Percentiles rank a stretch among this genome's conserved stretches.
Evolutionary conservation across 2,113 vertebrate genomes (phyloP).

Genomic region (Laterallus jamaicensis): DNA sequence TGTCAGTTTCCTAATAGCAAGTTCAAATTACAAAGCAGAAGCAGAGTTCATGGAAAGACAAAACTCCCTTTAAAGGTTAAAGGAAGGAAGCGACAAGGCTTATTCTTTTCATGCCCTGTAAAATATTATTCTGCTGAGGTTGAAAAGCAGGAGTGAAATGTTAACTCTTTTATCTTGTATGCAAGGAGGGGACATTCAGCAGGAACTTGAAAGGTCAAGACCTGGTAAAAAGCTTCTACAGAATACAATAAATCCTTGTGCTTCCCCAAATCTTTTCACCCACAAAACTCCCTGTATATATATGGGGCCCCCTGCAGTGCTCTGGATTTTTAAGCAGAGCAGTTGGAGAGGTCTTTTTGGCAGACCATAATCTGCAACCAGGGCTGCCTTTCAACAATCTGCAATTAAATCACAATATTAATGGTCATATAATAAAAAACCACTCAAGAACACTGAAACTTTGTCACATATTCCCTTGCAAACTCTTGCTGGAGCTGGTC

Average conservation of each 20-base stretch:
- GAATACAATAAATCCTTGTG: not conserved
- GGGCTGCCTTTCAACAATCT: not conserved
- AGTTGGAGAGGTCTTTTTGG: not conserved
- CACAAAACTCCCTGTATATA: not conserved
- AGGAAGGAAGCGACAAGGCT: not conserved
- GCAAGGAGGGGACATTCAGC: not conserved
- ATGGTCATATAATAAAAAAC: not conserved
- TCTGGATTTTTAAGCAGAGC: not conserved
- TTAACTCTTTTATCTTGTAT: not conserved
- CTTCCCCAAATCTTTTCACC: not conserved
- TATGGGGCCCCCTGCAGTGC: accelerated
- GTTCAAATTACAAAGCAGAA: not conserved
- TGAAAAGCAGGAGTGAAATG: not conserved
- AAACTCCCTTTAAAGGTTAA: constrained; percentile 25
- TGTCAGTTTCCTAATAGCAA: not conserved
- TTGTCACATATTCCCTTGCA: not conserved
- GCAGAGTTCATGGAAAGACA: not conserved
- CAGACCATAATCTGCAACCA: not conserved
- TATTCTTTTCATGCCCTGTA: not conserved
- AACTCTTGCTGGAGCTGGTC: not conserved
- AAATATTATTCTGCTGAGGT: not conserved
- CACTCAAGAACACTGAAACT: not conserved
- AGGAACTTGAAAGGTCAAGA: not conserved
- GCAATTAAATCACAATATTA: not conserved
- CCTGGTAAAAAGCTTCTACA: not conserved